Evolutionary conservation across 2,797 vertebrate species (phyloP).

Genomic region (Leptatherina wallacei): DNA sequence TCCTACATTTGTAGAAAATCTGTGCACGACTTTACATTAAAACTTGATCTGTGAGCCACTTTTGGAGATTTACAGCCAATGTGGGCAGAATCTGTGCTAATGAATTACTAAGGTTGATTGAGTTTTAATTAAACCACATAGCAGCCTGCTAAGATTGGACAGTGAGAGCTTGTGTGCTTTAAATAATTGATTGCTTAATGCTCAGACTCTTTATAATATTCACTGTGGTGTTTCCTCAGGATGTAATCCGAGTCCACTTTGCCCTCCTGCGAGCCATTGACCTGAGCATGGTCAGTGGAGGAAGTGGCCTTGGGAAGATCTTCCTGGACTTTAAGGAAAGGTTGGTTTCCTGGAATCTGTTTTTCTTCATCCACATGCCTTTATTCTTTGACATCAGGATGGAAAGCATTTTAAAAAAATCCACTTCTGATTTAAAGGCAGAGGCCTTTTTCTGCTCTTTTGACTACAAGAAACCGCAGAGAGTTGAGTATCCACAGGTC

Average conservation of each 20-base stretch:
- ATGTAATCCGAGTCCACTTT: constrained; percentile 94
- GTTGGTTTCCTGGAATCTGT: constrained; percentile 73
- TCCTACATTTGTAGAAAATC: too few species aligned
- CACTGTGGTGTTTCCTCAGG: constrained; percentile 76
- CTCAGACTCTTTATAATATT: neutral
- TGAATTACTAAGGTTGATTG: too few species aligned
- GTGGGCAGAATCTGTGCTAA: too few species aligned
- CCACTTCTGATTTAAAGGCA: neutral
- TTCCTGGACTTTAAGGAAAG: constrained; percentile 98
- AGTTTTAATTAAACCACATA: too few species aligned
- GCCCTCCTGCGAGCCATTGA: constrained; percentile 92
- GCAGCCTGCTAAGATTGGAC: neutral
- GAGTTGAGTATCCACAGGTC: constrained; percentile 25
- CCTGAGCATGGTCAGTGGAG: constrained; percentile 90
- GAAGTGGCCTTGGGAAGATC: constrained; percentile 90
- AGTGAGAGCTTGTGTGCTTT: neutral
- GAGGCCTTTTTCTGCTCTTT: constrained; percentile 8
- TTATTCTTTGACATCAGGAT: neutral
- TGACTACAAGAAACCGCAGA: constrained; percentile 12
- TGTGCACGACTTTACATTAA: too few species aligned
- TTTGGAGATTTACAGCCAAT: too few species aligned
- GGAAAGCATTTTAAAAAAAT: neutral
- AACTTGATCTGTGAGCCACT: too few species aligned
- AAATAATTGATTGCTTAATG: neutral
- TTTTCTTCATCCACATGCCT: neutral